Base-by-base conservation (phyloP, 2,888 invertebrate species). In the Lissonota sp. region DNA sequence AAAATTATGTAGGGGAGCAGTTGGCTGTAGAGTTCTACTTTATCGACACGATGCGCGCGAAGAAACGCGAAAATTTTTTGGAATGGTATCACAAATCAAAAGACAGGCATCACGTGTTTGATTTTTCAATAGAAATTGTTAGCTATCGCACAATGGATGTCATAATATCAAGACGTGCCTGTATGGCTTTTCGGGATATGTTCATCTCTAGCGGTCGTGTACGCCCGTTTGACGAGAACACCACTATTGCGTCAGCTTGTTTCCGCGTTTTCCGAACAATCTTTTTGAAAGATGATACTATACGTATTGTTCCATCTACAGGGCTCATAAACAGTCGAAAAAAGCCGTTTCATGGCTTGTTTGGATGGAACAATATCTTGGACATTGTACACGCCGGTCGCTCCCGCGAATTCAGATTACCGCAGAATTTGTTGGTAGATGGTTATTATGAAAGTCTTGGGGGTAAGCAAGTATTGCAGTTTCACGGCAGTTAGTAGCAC, bases 121-220 rank as follows among this genome's bases (percentile, higher is more conserved):
- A 88, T 80, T 85, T 90, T 72, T 16, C 84, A 69, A 75, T 84
- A 39, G 89, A 90, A 62, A 46, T 91, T 0, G 62, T 87, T 0
- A 82, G 74, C 10, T 85, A 85, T 55, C 85, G 83, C 49, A 53
- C 53, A 7, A 62, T 62, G 2, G 83, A 86, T 58, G 88, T 89
- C 0, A 84, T 80, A 6, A 90, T 89, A 74, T 72, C 89, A n/a
- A 78, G 85, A 7, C 75, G 76, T 14, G 86, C 87, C 0, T 90
- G 88, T 72, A n/a, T 87, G 10, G 85, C 82, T 77, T 89, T 88
- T 79, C 79, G 89, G 53, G 42, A 84, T 49, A 67, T 79, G 6
- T 79, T 90, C 40, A 26, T 88, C 1, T 58, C 79, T n/a, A 79
- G 70, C n/a, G 82, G 80, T 0, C 80, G 79, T 12, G 87, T 88